Evolutionary conservation across 2,888 invertebrate genomes (phyloP), one percentile per base, ranked within the genome.

Genomic region (Apamea monoglypha): DNA sequence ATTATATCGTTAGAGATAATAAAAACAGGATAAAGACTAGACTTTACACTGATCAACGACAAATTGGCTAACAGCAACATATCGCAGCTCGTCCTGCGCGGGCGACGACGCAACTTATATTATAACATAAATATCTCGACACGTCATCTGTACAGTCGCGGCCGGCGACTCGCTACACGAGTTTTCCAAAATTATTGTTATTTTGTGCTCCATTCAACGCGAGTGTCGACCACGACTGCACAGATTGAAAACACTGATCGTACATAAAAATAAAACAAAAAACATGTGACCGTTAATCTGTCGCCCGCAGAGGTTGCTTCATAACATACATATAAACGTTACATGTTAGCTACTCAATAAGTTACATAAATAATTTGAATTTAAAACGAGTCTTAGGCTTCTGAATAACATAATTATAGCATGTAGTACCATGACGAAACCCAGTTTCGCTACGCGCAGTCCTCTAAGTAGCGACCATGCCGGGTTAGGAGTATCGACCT

Each of bases 21-120:
- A 94, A 94, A 90, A 96, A 96, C 96, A 96, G 96, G 92, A 96
- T 97, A 96, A 96, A 96, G 97, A 97, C 97, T 97, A 97, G 97
- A 97, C 96, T 96, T 96, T 97, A 97, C 97, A 97, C 96, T 96
- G 96, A 96, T 95, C 95, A 97, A 96, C 96, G 96, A 96, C 94
- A 94, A 95, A 92, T 94, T 94, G 93, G 95, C 95, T 94, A 96
- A 96, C 95, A 95, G 95, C 95, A 95, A 95, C 93, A 92, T 93
- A 94, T 93, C 94, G 95, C 94, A 91, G 89, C 89, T 87, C 92
- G 92, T 86, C 87, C 91, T 89, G 89, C 86, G 93, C 92, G 92
- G 92, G 89, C 92, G 90, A 82, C 86, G 83, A 79, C 85, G 71
- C 81, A 74, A 74, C 83, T 74, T 78, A 74, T 47, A 84, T 73